These are phyloP conservation scores for Sympetrum striolatum DNA, from an alignment of 2,888 invertebrate species.

Conservation along the genomic window DNA sequence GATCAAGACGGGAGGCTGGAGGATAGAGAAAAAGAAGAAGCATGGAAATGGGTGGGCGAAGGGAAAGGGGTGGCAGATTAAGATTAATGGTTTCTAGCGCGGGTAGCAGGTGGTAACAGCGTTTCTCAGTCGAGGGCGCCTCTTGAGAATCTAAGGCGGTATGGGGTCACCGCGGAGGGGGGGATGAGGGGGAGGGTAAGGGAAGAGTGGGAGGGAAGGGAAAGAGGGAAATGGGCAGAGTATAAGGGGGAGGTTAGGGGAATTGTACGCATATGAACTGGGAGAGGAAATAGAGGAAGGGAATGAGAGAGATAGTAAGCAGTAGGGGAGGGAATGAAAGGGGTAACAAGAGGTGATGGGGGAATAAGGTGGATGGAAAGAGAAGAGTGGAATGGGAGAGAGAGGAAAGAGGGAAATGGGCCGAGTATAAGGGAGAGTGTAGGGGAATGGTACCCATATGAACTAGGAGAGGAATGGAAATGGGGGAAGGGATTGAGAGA, in stretches of 20 bases:
- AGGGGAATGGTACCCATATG: too few relatives aligned
- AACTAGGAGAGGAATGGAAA: too few relatives aligned
- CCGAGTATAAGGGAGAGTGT: too few relatives aligned
- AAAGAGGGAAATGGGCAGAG: too few relatives aligned
- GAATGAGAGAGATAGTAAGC: background rate
- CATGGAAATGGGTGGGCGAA: background rate
- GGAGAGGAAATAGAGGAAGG: background rate
- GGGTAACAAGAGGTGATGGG: too few relatives aligned
- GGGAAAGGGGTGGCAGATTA: background rate
- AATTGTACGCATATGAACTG: background rate
- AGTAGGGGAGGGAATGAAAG: too few relatives aligned
- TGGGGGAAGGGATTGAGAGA: background rate
- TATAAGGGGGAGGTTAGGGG: too few relatives aligned
- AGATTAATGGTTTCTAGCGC: constrained; percentile 19
- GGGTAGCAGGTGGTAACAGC: constrained; percentile 38
- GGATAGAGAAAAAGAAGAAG: background rate
- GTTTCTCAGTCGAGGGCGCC: background rate
- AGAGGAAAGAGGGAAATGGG: too few relatives aligned
- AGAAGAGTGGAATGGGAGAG: too few relatives aligned
- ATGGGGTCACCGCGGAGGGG: background rate
- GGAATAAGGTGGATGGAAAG: too few relatives aligned
- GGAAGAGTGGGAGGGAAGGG: background rate
- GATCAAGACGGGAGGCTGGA: background rate
- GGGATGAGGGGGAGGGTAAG: background rate
- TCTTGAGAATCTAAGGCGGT: background rate